Conservation (phyloP, 2,797 vertebrate species). For the Thaleichthys pacificus region DNA sequence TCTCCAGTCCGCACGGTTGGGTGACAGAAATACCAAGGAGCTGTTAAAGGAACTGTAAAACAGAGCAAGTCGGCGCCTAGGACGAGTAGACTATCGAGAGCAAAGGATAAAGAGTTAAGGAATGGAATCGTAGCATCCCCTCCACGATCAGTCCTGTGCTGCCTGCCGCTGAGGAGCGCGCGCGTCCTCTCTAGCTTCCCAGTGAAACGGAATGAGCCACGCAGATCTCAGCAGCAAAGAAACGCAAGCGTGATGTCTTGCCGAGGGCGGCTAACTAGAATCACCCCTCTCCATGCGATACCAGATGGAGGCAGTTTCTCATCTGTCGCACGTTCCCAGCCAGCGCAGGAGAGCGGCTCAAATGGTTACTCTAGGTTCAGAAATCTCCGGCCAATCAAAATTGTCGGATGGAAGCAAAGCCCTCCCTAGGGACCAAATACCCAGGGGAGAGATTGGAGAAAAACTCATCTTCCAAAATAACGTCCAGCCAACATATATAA, state of each 20-base stretch:
- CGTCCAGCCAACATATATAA: background rate
- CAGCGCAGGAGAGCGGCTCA: slow-evolving; percentile 35
- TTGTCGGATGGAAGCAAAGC: slow-evolving; percentile 44
- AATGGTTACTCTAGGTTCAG: slow-evolving; percentile 50
- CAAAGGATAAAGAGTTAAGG: slow-evolving; percentile 17
- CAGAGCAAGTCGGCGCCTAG: slow-evolving; percentile 16
- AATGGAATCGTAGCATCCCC: slow-evolving; percentile 47
- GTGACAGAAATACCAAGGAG: slow-evolving; percentile 4
- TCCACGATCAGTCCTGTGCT: slow-evolving; percentile 42
- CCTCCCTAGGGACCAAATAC: slow-evolving; percentile 32
- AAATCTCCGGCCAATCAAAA: slow-evolving; percentile 54
- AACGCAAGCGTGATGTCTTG: slow-evolving; percentile 39
- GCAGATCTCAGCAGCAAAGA: slow-evolving; percentile 25
- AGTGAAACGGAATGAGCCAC: slow-evolving; percentile 35
- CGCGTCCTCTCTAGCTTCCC: slow-evolving; percentile 36
- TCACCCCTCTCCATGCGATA: slow-evolving; percentile 37
- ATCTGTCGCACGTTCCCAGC: slow-evolving; percentile 47
- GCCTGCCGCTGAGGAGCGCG: slow-evolving; percentile 24
- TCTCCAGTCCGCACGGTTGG: slow-evolving; percentile 14
- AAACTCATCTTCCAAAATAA: slow-evolving; percentile 23
- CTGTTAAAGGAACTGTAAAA: slow-evolving; percentile 4
- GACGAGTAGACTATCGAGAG: slow-evolving; percentile 20
- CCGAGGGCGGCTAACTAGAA: slow-evolving; percentile 43
- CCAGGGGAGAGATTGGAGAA: slow-evolving; percentile 23
- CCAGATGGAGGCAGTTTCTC: slow-evolving; percentile 59